Evolutionary conservation across 1,140 invertebrate genomes (phyloP).

Genomic region (Caenorhabditis briggsae): DNA sequence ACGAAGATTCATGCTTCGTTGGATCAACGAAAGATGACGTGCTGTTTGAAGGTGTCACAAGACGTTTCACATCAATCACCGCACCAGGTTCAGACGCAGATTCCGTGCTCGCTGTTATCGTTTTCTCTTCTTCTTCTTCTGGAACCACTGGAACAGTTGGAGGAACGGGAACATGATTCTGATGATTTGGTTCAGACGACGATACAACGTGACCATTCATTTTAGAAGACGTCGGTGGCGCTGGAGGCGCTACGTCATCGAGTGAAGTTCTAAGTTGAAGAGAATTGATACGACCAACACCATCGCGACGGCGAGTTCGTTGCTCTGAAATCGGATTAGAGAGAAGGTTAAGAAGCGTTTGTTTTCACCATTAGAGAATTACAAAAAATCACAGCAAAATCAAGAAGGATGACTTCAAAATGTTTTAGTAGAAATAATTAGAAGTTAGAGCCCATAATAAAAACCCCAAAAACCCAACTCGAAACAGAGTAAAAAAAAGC

Average conservation of each 20-base stretch:
- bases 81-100: conserved; percentile 47
- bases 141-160: conserved; percentile 20
- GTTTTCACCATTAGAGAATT: background rate
- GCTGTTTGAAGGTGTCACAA: background rate
- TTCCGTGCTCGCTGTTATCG: conserved; percentile 45
- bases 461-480: no score
- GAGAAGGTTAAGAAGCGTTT: background rate
- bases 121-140: conserved; percentile 44
- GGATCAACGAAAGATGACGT: conserved; percentile 2
- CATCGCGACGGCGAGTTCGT: conserved; percentile 24
- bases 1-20: background rate
- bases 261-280: conserved; percentile 38
- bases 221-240: conserved; percentile 5
- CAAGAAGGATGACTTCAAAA: background rate
- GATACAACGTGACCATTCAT: conserved; percentile 22
- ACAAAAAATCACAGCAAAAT: conserved; percentile 22
- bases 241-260: conserved; percentile 41
- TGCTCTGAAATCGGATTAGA: conserved; percentile 36
- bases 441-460: no score
- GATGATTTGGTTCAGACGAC: background rate
- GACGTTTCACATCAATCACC: conserved; percentile 14
- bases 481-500: no score
- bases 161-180: background rate
- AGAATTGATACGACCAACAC: conserved; percentile 38
- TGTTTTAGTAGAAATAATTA: background rate